Conservation (phyloP, 2,888 invertebrate genomes). For the Crocallis elinguaria region DNA sequence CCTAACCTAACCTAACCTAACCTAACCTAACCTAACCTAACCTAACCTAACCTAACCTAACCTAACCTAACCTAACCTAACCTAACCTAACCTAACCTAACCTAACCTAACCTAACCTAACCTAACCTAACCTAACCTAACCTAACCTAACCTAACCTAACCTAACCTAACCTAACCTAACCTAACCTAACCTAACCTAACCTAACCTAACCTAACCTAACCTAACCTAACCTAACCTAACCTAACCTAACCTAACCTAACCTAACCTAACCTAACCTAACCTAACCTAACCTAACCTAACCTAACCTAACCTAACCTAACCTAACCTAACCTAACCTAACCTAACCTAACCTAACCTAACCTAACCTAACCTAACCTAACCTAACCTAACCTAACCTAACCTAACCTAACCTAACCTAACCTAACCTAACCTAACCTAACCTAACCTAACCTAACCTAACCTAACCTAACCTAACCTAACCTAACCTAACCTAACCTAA, state of each 20-base stretch:
- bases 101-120: slow-evolving; percentile 28
- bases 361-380: slow-evolving; percentile 8
- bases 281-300: slow-evolving; percentile 9
- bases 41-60: slow-evolving; percentile 35
- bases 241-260: slow-evolving; percentile 3
- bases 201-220: not conserved
- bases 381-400: slow-evolving; percentile 28
- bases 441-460: slow-evolving; percentile 31
- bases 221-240: not conserved
- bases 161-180: slow-evolving; percentile 20
- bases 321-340: slow-evolving; percentile 23
- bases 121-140: slow-evolving; percentile 27
- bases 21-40: slow-evolving; percentile 28
- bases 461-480: slow-evolving; percentile 32
- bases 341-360: slow-evolving; percentile 30
- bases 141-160: slow-evolving; percentile 25
- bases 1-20: slow-evolving; percentile 21
- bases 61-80: slow-evolving; percentile 23
- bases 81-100: slow-evolving; percentile 32
- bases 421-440: slow-evolving; percentile 31
- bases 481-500: slow-evolving; percentile 32
- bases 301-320: slow-evolving; percentile 5
- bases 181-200: slow-evolving; percentile 25
- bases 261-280: slow-evolving; percentile 12
- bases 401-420: slow-evolving; percentile 31